A percentile compares a stretch with the other conserved stretches of the same genome.
Evolutionary conservation across 2,113 vertebrate species (phyloP).

Genomic region (Cnemophilus loriae): DNA sequence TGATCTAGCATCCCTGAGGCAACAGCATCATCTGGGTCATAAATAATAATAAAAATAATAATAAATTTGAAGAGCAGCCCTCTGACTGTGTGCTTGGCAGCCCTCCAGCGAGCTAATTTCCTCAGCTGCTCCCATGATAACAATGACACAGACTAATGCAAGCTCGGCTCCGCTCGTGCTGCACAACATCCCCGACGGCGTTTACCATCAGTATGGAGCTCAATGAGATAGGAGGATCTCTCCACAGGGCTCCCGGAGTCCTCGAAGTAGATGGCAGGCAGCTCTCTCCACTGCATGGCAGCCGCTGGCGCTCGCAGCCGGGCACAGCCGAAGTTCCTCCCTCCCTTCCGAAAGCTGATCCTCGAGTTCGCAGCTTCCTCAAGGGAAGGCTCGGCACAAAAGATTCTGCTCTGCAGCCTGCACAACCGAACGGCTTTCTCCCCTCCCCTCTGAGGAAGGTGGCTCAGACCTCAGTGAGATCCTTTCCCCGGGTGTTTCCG

Average conservation of each 20-base stretch:
- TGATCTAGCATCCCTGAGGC: slow-evolving; percentile 43
- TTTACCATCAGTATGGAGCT: slow-evolving; percentile 22
- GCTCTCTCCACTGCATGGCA: slow-evolving; percentile 30
- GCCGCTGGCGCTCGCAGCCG: not conserved
- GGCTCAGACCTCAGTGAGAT: not conserved
- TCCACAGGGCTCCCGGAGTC: not conserved
- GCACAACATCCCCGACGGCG: slow-evolving; percentile 36
- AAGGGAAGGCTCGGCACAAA: not conserved
- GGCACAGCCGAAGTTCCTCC: not conserved
- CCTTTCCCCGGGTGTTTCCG: not conserved
- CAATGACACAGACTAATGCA: slow-evolving; percentile 62
- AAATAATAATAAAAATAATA: slow-evolving; percentile 66
- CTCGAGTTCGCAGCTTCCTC: not conserved
- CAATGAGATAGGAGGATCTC: slow-evolving; percentile 38
- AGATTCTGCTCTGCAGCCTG: not conserved
- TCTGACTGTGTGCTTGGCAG: slow-evolving; percentile 57
- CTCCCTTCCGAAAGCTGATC: not conserved
- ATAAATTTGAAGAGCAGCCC: slow-evolving; percentile 46
- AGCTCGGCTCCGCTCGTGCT: not conserved
- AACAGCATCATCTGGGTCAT: slow-evolving; percentile 53
- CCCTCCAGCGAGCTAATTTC: slow-evolving; percentile 64
- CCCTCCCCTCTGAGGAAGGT: slow-evolving; percentile 33
- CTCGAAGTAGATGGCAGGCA: not conserved
- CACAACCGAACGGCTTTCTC: not conserved
- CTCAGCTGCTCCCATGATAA: slow-evolving; percentile 62